These are phyloP conservation scores for Myrmecophaga tridactyla DNA, from an alignment of 2,113 vertebrate species.

Conservation along the genomic window DNA sequence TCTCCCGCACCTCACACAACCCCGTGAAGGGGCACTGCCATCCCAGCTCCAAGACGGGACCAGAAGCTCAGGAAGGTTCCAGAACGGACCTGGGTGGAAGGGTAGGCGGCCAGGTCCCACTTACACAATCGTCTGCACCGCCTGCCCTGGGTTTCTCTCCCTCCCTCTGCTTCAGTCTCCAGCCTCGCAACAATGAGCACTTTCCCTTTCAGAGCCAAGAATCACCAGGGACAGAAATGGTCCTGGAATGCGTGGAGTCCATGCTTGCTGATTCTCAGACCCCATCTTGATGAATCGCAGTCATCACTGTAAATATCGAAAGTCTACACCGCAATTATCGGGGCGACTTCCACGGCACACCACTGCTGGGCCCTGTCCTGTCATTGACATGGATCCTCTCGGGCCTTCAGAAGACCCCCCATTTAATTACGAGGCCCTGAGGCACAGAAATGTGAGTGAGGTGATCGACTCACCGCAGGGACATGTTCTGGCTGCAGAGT, in stretches of 20 bases:
- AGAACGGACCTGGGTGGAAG: not conserved
- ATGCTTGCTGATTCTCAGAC: not conserved
- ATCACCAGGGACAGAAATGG: not conserved
- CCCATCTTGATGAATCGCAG: not conserved
- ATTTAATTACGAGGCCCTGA: not conserved
- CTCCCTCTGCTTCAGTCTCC: not conserved
- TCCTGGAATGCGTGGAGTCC: not conserved
- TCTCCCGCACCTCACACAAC: accelerated
- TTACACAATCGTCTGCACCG: not conserved
- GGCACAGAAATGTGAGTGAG: not conserved
- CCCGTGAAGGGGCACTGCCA: accelerated
- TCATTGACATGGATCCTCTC: not conserved
- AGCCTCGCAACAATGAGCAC: not conserved
- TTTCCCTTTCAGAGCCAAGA: not conserved
- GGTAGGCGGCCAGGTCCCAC: not conserved
- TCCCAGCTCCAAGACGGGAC: not conserved
- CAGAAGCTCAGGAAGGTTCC: not conserved
- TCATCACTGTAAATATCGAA: not conserved
- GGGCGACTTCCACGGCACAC: accelerated
- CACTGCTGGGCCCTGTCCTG: accelerated
- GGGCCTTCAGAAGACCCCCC: too few species aligned
- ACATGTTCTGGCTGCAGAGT: not conserved
- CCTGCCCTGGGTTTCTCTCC: not conserved
- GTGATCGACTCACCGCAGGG: not conserved
- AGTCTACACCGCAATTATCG: accelerated